Evolutionary conservation across 2,888 invertebrate species (phyloP), one percentile per base, ranked within the genome.

Genomic region (Yponomeuta plumbellus): DNA sequence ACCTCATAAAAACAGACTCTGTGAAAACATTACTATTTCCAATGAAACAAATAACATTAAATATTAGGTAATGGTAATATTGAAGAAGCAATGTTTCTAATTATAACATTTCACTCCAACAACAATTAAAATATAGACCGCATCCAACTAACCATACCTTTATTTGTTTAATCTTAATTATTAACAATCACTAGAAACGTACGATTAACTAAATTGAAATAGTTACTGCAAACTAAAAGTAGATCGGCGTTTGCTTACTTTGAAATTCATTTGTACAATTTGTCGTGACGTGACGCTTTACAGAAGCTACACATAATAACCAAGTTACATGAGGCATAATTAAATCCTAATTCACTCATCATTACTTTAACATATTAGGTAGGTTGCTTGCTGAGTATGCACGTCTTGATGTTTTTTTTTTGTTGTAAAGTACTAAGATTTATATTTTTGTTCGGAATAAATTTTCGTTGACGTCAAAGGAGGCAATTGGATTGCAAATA

Each of bases 81-180:
- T 75, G 73, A 80, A 80, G 81, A 77, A 76, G 78, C 63, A 79
- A 79, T 78, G 73, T 73, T 77, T 79, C 79, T 74, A 73, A 78
- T 77, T 74, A 71, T 80, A 81, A 83, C 73, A 83, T 85, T 85
- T 76, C 84, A 82, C 82, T 82, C 79, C 81, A 74, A 78, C 81
- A 86, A 86, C 86, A 85, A 79, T 82, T 83, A 73, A 63, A 78
- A 81, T 83, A 84, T 81, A 83, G 81, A 85, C 80, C 84, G 81
- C 83, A 84, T 83, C 80, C 76, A 79, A 76, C 79, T 79, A 79
- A 81, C 79, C 26, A 21, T 40, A 34, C 23, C 20, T 11, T 40
- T 20, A 13, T 63, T 63, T 44, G 20, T 44, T 40, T 21, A 21
- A 44, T 44, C 40, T 63, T 44, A 63, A 63, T 34, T 34, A 21